Percentiles rank a stretch among this genome's conserved stretches.
Conservation (phyloP, 2,888 invertebrate species). For the Trypoxylon attenuatum region DNA sequence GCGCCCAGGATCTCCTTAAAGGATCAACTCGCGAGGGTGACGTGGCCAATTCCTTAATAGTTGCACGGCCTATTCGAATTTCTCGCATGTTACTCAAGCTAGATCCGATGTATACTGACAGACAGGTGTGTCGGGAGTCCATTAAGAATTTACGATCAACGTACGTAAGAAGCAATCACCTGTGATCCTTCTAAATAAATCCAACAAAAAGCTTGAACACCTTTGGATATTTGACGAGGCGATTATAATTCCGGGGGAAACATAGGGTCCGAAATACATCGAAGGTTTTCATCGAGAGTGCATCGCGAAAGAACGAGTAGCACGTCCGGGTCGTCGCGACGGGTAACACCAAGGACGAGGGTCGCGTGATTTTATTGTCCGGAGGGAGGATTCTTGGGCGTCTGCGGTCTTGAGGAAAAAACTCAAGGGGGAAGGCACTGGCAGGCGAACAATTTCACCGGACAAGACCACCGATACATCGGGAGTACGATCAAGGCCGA, state of each 20-base stretch:
- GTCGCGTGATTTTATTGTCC: constrained; percentile 37
- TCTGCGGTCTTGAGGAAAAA: constrained; percentile 20
- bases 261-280: not conserved
- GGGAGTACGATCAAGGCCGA: constrained; percentile 38
- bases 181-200: no score
- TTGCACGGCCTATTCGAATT: no score
- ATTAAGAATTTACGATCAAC: no score
- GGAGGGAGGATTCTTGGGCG: constrained; percentile 25
- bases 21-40: constrained; percentile 6
- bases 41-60: no score
- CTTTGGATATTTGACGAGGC: no score
- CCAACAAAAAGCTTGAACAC: no score
- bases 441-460: constrained; percentile 48
- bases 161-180: no score
- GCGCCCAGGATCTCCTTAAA: constrained; percentile 25
- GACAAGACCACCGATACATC: constrained; percentile 14
- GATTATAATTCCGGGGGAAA: no score
- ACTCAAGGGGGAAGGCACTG: constrained; percentile 19
- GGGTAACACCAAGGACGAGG: constrained; percentile 38
- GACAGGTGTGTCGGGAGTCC: no score
- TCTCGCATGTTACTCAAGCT: no score
- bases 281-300: not conserved
- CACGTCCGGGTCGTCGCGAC: constrained; percentile 47
- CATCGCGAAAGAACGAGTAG: not conserved
- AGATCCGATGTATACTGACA: no score